phyloP scores from a whole-genome alignment of 2,797 vertebrate genomes.

The Oreochromis grahami region DNA sequence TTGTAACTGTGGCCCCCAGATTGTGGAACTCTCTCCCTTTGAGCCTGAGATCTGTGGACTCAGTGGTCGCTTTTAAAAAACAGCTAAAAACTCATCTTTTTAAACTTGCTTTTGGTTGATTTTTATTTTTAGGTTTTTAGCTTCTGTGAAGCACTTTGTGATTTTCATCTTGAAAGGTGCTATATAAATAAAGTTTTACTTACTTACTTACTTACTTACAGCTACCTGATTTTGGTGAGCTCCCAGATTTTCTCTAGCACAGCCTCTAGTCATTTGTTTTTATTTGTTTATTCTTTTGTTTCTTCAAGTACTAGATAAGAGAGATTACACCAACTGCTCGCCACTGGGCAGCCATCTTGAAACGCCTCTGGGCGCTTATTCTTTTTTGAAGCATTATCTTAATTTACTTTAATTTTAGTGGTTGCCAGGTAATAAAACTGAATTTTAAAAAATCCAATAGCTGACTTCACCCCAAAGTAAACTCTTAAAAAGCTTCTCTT shows the following conservation, averaged over 20 bases:
- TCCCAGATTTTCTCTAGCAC: neutral
- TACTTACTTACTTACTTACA: too few relatives aligned
- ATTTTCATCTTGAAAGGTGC: too few relatives aligned
- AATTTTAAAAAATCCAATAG: neutral
- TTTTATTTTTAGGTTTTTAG: too few relatives aligned
- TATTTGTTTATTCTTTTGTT: neutral
- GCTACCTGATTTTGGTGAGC: neutral
- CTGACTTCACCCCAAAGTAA: neutral
- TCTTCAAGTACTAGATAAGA: neutral
- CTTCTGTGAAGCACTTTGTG: too few relatives aligned
- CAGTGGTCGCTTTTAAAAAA: too few relatives aligned
- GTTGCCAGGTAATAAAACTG: neutral
- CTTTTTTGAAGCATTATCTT: neutral
- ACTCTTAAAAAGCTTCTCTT: neutral
- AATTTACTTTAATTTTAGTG: neutral
- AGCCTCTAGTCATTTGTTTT: rapidly evolving
- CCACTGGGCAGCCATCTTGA: neutral
- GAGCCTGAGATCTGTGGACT: too few relatives aligned
- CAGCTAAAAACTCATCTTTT: too few relatives aligned
- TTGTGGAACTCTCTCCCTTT: too few relatives aligned
- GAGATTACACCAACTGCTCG: neutral
- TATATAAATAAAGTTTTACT: too few relatives aligned
- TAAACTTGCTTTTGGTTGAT: too few relatives aligned
- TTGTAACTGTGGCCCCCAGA: too few relatives aligned
- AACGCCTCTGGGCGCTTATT: neutral